Evolutionary conservation across 2,888 invertebrate species (phyloP), one percentile per base, ranked within the genome.

Genomic region (Cataglyphis rosenhaueri): DNA sequence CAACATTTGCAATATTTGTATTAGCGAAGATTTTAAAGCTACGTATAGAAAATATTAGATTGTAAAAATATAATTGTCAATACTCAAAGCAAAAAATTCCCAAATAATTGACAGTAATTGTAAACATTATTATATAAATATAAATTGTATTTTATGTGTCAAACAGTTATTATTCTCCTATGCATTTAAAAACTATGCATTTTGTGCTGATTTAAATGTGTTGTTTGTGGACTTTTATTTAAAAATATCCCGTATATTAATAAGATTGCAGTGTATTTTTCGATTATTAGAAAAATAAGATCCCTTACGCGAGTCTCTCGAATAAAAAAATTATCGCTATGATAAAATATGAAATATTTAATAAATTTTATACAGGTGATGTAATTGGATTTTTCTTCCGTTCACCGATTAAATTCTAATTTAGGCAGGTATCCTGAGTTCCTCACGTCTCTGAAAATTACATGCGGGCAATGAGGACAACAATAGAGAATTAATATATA

Each of bases 401-500:
- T 29, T 75, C 35, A 65, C 48, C 29, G 52, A 32, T 52, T 75
- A 12, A 52, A 65, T 65, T 75, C 18, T 9, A 35, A 21, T 21
- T 25, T 10, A 12, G 4, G 18, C 9, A 32, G 32, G 12, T 29
- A 74, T 48, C 44, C 29, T 21, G n/a, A 15, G 29, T 44, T 8
- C 1, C 32, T 61, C 61, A 29, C 48, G 65, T 0, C 21, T 15
- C 8, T 52, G 52, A 66, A 66, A 66, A 66, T 65, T 25, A n/a
- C 25, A 38, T 32, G n/a, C 21, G 3, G 18, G 25, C 25, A 25
- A 25, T 25, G 32, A 52, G 48, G 65, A 75, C 35, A 38, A 52
- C 48, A 18, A 12, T 21, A 29, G 12, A 25, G 29, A 21, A 15
- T 35, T 81, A 76, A 81, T 81, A 64, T 52, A 81, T 76, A 81